These are phyloP conservation scores for Ectobius pallidus DNA, from an alignment of 2,888 invertebrate genomes.

Conservation along the genomic window DNA sequence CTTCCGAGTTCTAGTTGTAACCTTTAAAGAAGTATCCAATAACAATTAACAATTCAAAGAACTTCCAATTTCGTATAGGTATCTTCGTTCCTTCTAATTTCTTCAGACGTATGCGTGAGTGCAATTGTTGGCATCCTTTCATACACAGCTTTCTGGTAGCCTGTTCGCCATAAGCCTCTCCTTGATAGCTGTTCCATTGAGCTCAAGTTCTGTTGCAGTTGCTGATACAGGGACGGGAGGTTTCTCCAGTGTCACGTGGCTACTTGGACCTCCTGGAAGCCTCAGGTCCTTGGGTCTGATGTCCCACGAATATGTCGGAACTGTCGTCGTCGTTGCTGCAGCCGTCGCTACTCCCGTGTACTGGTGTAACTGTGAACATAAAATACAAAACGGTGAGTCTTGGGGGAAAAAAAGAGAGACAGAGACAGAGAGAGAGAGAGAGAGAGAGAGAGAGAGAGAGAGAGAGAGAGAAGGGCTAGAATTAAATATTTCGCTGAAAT, in stretches of 20 bases:
- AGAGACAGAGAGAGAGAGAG: neutral
- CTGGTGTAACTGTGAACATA: constrained; percentile 26
- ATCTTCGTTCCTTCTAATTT: too few relatives aligned
- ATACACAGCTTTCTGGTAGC: constrained; percentile 88
- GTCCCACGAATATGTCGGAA: constrained; percentile 62
- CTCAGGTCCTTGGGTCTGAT: constrained; percentile 58
- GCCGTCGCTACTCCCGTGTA: constrained; percentile 14
- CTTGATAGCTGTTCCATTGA: constrained; percentile 84
- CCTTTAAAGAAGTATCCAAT: too few relatives aligned
- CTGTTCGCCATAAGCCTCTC: constrained; percentile 85
- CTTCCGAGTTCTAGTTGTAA: too few relatives aligned
- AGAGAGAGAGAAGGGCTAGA: neutral
- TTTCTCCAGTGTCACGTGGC: constrained; percentile 10
- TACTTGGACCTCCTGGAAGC: constrained; percentile 46
- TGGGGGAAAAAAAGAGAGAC: neutral
- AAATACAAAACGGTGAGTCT: too few relatives aligned
- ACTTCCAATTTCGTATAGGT: too few relatives aligned
- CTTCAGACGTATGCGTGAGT: neutral
- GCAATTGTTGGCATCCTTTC: too few relatives aligned
- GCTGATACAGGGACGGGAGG: constrained; percentile 41
- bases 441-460: neutral
- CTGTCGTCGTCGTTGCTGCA: constrained; percentile 20
- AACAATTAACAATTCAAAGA: too few relatives aligned
- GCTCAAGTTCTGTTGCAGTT: constrained; percentile 45
- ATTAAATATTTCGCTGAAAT: too few relatives aligned